Conservation (phyloP, 1,140 invertebrate species). For the Drosophila sproati region DNA sequence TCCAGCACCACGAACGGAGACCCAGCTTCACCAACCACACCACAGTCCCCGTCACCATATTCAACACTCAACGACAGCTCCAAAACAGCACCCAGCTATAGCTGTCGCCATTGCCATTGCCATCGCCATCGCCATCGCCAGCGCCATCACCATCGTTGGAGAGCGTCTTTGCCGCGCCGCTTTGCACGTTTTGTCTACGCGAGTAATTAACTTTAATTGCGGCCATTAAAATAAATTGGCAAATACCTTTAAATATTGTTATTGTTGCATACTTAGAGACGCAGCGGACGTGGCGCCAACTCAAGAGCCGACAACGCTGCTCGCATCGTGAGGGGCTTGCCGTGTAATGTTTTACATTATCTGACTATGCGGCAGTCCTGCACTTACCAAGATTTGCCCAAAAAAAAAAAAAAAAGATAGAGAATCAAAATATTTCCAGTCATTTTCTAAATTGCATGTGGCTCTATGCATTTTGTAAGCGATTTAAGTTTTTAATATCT, state of each 20-base stretch:
- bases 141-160: conserved; percentile 9
- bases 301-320: conserved; percentile 16
- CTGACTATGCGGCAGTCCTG: conserved; percentile 14
- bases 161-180: conserved; percentile 37
- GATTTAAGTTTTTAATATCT: too few relatives aligned
- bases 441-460: conserved; percentile 24
- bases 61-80: conserved; percentile 10
- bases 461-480: background rate
- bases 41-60: background rate
- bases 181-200: conserved; percentile 84
- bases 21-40: conserved; percentile 1
- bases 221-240: conserved; percentile 84
- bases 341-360: conserved; percentile 36
- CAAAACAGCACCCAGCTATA: conserved; percentile 56
- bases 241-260: conserved; percentile 84
- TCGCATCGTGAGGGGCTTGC: conserved; percentile 1
- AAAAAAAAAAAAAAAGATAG: background rate
- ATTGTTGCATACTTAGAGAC: conserved; percentile 78
- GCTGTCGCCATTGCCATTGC: conserved; percentile 10
- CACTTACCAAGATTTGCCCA: conserved; percentile 13
- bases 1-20: conserved; percentile 47
- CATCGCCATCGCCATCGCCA: background rate
- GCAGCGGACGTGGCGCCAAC: conserved; percentile 40
- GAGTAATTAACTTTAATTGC: conserved; percentile 84
- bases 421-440: conserved; percentile 40